Evolutionary conservation across 2,113 vertebrate species (phyloP).

Genomic region (Puntigrus tetrazona): DNA sequence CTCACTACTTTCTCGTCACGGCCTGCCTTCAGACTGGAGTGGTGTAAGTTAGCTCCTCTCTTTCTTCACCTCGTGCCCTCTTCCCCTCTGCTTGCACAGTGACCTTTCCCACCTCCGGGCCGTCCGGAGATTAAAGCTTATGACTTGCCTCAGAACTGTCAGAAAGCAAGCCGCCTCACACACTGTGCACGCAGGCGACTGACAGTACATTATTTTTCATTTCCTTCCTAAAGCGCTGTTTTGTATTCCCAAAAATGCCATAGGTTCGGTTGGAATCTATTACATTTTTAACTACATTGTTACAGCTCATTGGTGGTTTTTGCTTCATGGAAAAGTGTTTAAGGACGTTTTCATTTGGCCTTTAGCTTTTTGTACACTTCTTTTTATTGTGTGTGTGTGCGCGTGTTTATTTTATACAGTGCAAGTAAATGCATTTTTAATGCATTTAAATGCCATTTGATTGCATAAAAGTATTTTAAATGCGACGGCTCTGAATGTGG

Average conservation of each 20-base stretch:
- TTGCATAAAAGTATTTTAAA: background rate
- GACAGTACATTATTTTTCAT: background rate
- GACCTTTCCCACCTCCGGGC: conserved; percentile 2
- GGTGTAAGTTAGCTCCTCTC: background rate
- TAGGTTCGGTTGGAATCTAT: background rate
- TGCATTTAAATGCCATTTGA: conserved; percentile 14
- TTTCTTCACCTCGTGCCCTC: background rate
- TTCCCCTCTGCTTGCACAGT: background rate
- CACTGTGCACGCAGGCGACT: too few relatives aligned
- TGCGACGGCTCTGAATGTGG: background rate
- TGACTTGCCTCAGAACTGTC: background rate
- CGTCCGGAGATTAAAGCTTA: background rate
- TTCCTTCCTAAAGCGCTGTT: background rate
- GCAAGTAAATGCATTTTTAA: background rate
- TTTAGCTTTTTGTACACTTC: conserved; percentile 1
- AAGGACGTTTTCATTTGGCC: background rate
- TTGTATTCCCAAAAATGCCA: background rate
- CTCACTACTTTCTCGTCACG: background rate
- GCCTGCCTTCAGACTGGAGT: background rate
- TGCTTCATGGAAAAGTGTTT: background rate
- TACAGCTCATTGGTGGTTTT: background rate
- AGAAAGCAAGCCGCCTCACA: background rate
- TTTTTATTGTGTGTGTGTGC: too few relatives aligned
- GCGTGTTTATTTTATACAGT: conserved; percentile 11
- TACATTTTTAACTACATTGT: background rate